phyloP scores from a whole-genome alignment of 1,140 invertebrate species.

The Ooceraea biroi region DNA sequence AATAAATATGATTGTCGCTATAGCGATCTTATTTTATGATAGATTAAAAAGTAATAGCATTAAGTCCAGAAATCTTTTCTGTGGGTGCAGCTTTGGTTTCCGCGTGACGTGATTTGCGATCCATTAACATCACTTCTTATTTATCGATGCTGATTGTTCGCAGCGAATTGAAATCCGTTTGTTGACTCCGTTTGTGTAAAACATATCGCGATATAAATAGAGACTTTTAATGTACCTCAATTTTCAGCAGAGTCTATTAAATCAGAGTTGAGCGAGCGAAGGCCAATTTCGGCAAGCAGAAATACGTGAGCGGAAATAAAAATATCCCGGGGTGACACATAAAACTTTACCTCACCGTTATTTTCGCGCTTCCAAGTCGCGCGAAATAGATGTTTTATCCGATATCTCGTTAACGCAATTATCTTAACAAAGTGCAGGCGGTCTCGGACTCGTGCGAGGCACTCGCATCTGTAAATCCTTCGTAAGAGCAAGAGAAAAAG shows the following conservation, averaged over 20 bases:
- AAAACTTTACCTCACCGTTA: conserved; percentile 13
- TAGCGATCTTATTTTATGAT: too few species aligned
- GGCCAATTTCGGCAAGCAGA: neutral
- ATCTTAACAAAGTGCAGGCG: neutral
- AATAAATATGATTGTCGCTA: too few species aligned
- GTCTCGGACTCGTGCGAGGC: too few species aligned
- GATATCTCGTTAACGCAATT: neutral
- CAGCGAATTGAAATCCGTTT: conserved; percentile 1
- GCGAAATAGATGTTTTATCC: neutral
- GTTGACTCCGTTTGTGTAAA: conserved; percentile 4
- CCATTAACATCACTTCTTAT: neutral
- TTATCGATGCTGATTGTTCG: neutral
- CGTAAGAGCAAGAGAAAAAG: too few species aligned
- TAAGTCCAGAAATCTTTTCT: too few species aligned
- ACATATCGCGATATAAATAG: neutral
- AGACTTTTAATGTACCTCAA: neutral
- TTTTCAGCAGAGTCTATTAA: neutral
- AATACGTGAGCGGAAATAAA: conserved; percentile 11
- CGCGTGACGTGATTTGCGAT: too few species aligned
- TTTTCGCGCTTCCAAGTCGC: neutral
- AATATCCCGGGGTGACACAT: neutral
- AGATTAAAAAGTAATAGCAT: too few species aligned
- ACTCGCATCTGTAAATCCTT: too few species aligned
- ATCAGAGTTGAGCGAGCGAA: neutral
- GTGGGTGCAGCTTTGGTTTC: too few species aligned